Evolutionary conservation across 2,797 vertebrate species (phyloP), one percentile per base, ranked within the genome.

Genomic region (Pseudochirops cupreus): DNA sequence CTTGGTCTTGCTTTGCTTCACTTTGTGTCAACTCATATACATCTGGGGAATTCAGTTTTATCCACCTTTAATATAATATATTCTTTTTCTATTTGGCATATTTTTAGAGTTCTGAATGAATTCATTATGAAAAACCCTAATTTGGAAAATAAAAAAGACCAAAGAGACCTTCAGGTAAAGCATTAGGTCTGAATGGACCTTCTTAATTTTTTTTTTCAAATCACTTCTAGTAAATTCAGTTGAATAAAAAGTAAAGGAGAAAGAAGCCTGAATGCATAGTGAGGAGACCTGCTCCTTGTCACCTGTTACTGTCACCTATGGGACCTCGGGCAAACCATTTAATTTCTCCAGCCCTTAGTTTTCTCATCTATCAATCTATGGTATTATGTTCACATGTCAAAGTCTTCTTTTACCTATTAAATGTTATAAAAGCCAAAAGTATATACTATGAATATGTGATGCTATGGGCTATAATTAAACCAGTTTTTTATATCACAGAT

Each of bases 101-200:
- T 97, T 97, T 82, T 94, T 97, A 98, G 99, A 94, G 99, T 99
- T 98, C 98, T 99, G 92, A 99, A 99, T 98, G 99, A 99, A 97
- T 99, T 99, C 96, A 99, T 99, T 97, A 99, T 99, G 99, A 99
- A 99, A 99, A 99, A 99, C 96, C 99, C 99, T 91, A 99, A 99
- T 96, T 98, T 99, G 97, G 99, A 99, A 97, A 99, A 99, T 98
- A 99, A 99, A 98, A 99, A 99, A 98, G 99, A 99, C 98, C 99
- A 99, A 97, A 99, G 99, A 98, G 99, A 99, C 98, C 99, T 99
- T 94, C 99, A 99, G 99, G 99, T 99, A 98, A 98, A 97, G 74
- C 91, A 93, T 93, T 87, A 87, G 0, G 74, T 95, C 53, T 92
- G 39, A 94, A 91, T 95, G 53, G 4, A 29, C 91, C 89, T 21